Base-by-base conservation (phyloP, 2,113 vertebrate genomes). In the Myrmophylax atrothorax region DNA sequence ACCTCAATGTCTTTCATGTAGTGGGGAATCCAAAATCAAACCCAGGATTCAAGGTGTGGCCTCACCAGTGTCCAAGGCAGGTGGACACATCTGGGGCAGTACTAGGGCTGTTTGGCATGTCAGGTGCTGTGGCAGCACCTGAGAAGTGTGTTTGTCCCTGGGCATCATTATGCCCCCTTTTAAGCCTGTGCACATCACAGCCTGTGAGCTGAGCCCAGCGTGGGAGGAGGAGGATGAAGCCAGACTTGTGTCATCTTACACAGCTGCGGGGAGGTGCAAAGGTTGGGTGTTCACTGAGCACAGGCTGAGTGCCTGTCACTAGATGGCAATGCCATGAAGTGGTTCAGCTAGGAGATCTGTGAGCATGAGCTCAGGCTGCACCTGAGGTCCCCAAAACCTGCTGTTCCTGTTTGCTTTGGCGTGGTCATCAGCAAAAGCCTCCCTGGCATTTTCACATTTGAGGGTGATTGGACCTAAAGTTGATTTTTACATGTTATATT, bases 241-340 rank as follows among this genome's bases (percentile, higher is more conserved):
- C 14, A 59, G 26, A 19, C 42, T 50, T 12, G 20, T 18, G 80
- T 25, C n/a, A 9, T 7, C 19, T 29, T 6, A 4, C 3, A 1
- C 23, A 66, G 20, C 35, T n/a, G 52, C 11, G 55, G 50, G 2
- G 19, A 22, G 59, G 13, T 14, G 12, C 52, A 3, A 59, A 12
- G 26, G 22, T 12, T 35, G 3, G 8, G 42, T 12, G 33, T 5
- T 35, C 0, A 3, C 53, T 0, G 3, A 73, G 31, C 4, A 1
- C 62, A 44, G 59, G 56, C 60, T 15, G 56, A 25, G 35, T 7
- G 77, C 33, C 68, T 18, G 69, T 93, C 95, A 75, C 90, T 91
- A 95, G 96, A 79, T 94, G 95, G 83, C 94, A 96, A 93, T 63
- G 84, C 91, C 86, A 49, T 3, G n/a, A 73, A 94, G 44, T 7